These are phyloP conservation scores for Pseudopleuronectes americanus DNA, from an alignment of 2,797 vertebrate species.

Conservation along the genomic window DNA sequence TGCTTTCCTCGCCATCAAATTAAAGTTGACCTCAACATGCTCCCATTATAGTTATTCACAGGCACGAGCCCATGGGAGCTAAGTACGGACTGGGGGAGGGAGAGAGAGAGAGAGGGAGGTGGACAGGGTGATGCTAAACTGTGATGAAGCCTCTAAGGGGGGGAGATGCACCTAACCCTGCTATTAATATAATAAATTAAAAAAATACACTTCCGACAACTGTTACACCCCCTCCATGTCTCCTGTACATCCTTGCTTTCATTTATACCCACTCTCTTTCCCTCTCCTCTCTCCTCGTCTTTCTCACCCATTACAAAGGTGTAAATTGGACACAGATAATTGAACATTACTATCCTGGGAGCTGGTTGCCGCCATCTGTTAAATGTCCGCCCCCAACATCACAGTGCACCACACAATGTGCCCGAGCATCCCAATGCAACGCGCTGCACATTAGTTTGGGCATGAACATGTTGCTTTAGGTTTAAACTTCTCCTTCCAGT, in stretches of 20 bases:
- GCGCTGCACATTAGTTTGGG: constrained; percentile 51
- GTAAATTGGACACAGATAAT: constrained; percentile 84
- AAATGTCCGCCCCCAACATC: constrained; percentile 76
- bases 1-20: constrained; percentile 61
- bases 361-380: constrained; percentile 77
- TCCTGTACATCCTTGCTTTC: constrained; percentile 28
- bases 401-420: constrained; percentile 63
- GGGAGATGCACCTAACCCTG: constrained; percentile 7
- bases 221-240: constrained; percentile 10
- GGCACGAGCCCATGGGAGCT: constrained; percentile 53
- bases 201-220: constrained; percentile 10
- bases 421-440: constrained; percentile 55
- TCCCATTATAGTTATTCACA: constrained; percentile 57
- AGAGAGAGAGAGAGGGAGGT: not conserved
- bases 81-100: constrained; percentile 15
- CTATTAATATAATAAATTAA: constrained; percentile 13
- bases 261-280: constrained; percentile 35
- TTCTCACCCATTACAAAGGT: constrained; percentile 75
- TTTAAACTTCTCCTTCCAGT: constrained; percentile 12
- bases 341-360: constrained; percentile 82
- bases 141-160: constrained; percentile 17
- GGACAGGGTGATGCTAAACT: constrained; percentile 20
- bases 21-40: constrained; percentile 68
- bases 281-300: constrained; percentile 37
- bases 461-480: constrained; percentile 17